Evolutionary conservation across 2,797 vertebrate genomes (phyloP).

Genomic region (Poeciliopsis gracilis): DNA sequence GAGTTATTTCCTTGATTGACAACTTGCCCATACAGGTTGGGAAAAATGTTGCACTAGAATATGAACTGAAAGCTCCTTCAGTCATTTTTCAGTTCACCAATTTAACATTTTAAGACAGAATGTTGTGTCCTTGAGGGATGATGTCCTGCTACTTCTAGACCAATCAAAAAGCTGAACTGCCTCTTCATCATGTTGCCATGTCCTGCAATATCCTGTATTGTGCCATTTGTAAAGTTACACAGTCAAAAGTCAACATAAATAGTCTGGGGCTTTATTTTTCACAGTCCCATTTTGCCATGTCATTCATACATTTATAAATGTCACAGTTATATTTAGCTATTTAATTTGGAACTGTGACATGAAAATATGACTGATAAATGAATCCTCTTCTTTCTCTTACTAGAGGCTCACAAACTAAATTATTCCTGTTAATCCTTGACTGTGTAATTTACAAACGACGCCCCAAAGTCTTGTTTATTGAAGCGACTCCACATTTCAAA

Average conservation of each 20-base stretch:
- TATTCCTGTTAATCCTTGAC: neutral
- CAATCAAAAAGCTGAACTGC: neutral
- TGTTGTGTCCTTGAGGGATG: neutral
- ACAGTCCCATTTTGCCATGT: neutral
- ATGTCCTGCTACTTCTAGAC: neutral
- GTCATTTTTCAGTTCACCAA: neutral
- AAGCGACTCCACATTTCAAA: neutral
- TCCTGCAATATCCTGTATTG: neutral
- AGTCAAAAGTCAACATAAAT: neutral
- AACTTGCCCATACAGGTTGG: constrained; percentile 87
- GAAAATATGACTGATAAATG: neutral
- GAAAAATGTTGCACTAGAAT: neutral
- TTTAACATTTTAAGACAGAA: neutral
- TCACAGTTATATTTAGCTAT: neutral
- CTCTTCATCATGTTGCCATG: neutral
- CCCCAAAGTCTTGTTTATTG: neutral
- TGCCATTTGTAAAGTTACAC: too few relatives aligned
- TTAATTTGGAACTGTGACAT: neutral
- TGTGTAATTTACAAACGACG: neutral
- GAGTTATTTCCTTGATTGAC: constrained; percentile 83
- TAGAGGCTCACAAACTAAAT: neutral
- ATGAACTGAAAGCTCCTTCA: neutral
- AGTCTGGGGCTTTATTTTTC: neutral
- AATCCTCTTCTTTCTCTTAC: neutral
- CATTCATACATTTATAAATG: too few relatives aligned